Percentiles rank a stretch among this genome's conserved stretches.
Evolutionary conservation across 1,140 invertebrate genomes (phyloP).

Genomic region (Mya arenaria): DNA sequence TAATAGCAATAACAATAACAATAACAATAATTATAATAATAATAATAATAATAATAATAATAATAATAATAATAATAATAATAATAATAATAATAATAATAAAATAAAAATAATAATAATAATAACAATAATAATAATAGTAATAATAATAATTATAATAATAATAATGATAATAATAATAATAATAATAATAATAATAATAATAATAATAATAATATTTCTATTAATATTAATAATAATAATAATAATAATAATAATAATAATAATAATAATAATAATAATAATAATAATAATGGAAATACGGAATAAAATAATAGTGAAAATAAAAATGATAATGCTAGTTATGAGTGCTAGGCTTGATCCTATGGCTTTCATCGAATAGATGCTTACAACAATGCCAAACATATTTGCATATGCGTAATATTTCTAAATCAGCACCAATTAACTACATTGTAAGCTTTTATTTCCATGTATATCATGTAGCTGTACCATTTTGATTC

Average conservation of each 20-base stretch:
- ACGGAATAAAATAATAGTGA: neutral
- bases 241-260: neutral
- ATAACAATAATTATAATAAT: neutral
- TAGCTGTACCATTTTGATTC: too few relatives aligned
- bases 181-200: neutral
- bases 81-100: neutral
- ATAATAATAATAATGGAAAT: neutral
- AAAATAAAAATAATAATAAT: neutral
- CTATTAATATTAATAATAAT: neutral
- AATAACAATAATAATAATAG: neutral
- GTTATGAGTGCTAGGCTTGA: neutral
- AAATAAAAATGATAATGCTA: neutral
- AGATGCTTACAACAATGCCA: too few relatives aligned
- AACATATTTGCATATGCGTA: too few relatives aligned
- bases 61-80: neutral
- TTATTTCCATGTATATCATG: too few relatives aligned
- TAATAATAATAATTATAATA: neutral
- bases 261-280: conserved; percentile 1
- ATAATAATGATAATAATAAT: neutral
- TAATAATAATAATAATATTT: neutral
- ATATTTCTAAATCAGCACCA: too few relatives aligned
- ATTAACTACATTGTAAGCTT: too few relatives aligned
- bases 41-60: neutral
- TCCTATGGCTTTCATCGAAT: too few relatives aligned
- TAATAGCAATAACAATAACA: neutral